phyloP scores from a whole-genome alignment of 2,797 vertebrate genomes.

The Cercopithecus neglectus region DNA sequence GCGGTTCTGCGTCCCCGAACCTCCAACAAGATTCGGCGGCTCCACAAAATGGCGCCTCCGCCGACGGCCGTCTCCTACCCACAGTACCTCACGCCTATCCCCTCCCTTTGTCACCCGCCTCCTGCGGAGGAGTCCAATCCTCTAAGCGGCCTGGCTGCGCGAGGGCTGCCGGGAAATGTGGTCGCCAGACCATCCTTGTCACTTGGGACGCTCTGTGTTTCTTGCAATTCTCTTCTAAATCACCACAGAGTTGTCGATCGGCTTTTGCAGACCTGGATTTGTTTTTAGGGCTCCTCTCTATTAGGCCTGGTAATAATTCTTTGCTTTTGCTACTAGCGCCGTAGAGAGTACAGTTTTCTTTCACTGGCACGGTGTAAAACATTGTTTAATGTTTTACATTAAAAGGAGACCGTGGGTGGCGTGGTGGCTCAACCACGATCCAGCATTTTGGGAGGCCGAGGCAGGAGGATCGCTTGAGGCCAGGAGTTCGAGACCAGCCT shows the following conservation, averaged over 20 bases:
- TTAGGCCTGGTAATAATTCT: neutral
- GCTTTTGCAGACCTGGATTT: neutral
- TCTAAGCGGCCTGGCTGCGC: neutral
- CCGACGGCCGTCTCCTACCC: constrained; percentile 84
- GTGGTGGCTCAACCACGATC: no score
- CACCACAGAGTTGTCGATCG: neutral
- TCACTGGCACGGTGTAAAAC: neutral
- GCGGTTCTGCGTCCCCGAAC: constrained; percentile 35
- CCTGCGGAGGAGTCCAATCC: constrained; percentile 72
- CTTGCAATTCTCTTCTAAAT: constrained; percentile 28
- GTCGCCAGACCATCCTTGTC: constrained; percentile 43
- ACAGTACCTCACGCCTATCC: constrained; percentile 55
- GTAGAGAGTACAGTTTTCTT: neutral
- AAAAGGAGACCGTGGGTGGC: neutral
- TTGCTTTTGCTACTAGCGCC: neutral
- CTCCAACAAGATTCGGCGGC: constrained; percentile 41
- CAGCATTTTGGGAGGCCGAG: no score
- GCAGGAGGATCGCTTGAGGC: no score
- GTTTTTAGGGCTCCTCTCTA: neutral
- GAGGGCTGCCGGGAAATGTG: constrained; percentile 72
- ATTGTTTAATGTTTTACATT: neutral
- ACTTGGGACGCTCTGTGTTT: neutral
- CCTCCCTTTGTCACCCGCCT: neutral
- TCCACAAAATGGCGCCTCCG: constrained; percentile 84
- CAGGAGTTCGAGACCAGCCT: no score